Conservation (phyloP, 2,888 invertebrate genomes). For the Ophion costatus region DNA sequence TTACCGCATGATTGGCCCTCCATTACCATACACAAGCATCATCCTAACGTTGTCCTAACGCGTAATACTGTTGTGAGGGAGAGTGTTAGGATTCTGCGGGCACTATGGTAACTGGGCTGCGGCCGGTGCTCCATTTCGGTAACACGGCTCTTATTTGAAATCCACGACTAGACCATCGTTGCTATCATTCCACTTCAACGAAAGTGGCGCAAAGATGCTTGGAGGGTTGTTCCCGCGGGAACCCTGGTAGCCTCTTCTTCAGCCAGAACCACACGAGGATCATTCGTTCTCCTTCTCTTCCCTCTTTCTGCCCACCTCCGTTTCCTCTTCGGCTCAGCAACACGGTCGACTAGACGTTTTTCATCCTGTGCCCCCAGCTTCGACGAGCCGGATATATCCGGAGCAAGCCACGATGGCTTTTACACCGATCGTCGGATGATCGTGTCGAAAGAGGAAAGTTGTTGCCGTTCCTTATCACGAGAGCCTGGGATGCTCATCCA, state of each 20-base stretch:
- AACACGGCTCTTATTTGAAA: slow-evolving; percentile 39
- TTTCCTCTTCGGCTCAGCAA: slow-evolving; percentile 54
- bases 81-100: slow-evolving; percentile 44
- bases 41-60: slow-evolving; percentile 58
- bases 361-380: slow-evolving; percentile 46
- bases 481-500: slow-evolving; percentile 56
- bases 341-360: slow-evolving; percentile 61
- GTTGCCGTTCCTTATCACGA: slow-evolving; percentile 57
- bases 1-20: slow-evolving; percentile 84
- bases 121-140: slow-evolving; percentile 16
- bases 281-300: slow-evolving; percentile 54
- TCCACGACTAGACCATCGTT: slow-evolving; percentile 49
- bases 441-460: slow-evolving; percentile 55
- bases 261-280: slow-evolving; percentile 59
- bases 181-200: slow-evolving; percentile 50
- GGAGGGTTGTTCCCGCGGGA: slow-evolving; percentile 67
- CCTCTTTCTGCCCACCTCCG: slow-evolving; percentile 29
- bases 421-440: slow-evolving; percentile 60
- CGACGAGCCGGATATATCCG: slow-evolving; percentile 43
- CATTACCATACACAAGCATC: slow-evolving; percentile 81
- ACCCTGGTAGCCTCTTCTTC: slow-evolving; percentile 60
- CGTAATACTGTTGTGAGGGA: slow-evolving; percentile 40
- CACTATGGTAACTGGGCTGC: slow-evolving; percentile 16
- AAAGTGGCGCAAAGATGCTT: slow-evolving; percentile 66
- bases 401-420: slow-evolving; percentile 54